A percentile compares a stretch with the other conserved stretches of the same genome.
Conservation (phyloP, 1,140 invertebrate genomes). For the Ceratosolen solmsi region DNA sequence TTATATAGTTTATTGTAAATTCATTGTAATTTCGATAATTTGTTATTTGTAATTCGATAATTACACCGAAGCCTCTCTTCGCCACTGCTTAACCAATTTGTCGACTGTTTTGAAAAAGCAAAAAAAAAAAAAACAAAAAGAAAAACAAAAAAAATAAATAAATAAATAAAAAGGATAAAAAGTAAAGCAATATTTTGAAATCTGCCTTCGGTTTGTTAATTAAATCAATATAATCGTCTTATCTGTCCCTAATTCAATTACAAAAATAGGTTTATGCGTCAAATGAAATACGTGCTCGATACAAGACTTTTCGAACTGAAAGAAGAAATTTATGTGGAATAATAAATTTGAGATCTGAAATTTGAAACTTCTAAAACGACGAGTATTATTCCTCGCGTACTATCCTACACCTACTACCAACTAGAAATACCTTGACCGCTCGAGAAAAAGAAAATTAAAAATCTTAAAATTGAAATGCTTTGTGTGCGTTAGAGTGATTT, state of each 20-base stretch:
- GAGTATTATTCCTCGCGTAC: too few relatives aligned
- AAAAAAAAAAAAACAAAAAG: too few relatives aligned
- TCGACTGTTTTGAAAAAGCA: too few relatives aligned
- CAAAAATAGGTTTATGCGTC: not conserved
- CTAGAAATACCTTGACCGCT: not conserved
- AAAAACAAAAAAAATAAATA: too few relatives aligned
- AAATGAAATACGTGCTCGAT: not conserved
- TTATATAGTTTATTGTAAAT: too few relatives aligned
- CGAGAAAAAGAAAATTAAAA: not conserved
- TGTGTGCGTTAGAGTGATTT: not conserved
- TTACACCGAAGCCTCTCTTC: too few relatives aligned
- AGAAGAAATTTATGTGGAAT: not conserved
- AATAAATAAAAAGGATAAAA: too few relatives aligned
- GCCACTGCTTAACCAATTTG: too few relatives aligned
- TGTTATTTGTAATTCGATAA: too few relatives aligned
- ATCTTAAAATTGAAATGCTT: not conserved
- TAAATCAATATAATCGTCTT: constrained; percentile 27
- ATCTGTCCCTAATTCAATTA: constrained; percentile 19
- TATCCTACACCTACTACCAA: too few relatives aligned
- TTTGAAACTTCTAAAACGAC: too few relatives aligned
- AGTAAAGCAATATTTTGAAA: not conserved
- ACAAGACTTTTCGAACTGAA: not conserved
- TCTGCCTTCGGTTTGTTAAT: constrained; percentile 2
- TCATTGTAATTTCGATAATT: too few relatives aligned
- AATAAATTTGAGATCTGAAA: not conserved